Evolutionary conservation across 2,888 invertebrate genomes (phyloP).

Genomic region (Buathra laborator): DNA sequence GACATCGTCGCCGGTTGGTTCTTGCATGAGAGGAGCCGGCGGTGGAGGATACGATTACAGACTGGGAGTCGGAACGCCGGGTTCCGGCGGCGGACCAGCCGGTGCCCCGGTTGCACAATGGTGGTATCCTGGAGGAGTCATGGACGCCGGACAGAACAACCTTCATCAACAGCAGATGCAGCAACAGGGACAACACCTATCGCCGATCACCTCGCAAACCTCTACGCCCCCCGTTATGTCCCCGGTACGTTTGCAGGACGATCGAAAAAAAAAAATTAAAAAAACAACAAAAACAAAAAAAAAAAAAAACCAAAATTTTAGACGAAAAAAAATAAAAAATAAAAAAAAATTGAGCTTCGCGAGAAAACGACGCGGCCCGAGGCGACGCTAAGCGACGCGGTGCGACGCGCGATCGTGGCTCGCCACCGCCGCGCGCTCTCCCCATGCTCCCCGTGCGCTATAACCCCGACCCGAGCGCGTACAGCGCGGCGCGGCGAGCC

Average conservation of each 20-base stretch:
- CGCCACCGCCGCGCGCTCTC: conserved; percentile 41
- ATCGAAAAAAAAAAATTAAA: conserved; percentile 55
- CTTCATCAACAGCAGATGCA: conserved; percentile 87
- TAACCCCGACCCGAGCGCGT: conserved; percentile 60
- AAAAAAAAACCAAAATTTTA: conserved; percentile 26
- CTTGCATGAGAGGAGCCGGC: conserved; percentile 81
- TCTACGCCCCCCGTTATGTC: conserved; percentile 84
- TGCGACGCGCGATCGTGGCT: conserved; percentile 47
- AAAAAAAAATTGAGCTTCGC: conserved; percentile 28
- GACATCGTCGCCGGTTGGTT: conserved; percentile 88
- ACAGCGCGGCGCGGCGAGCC: conserved; percentile 64
- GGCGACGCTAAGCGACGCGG: conserved; percentile 60
- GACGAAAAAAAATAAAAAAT: conserved; percentile 26
- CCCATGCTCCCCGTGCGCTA: conserved; percentile 54
- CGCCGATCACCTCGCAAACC: conserved; percentile 83
- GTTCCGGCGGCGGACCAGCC: conserved; percentile 84
- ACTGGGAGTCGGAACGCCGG: conserved; percentile 86
- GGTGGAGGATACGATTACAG: conserved; percentile 90
- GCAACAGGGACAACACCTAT: conserved; percentile 85
- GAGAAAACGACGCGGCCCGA: conserved; percentile 45
- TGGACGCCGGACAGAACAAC: conserved; percentile 87
- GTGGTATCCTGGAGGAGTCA: conserved; percentile 91
- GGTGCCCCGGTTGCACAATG: conserved; percentile 88
- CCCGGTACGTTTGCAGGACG: conserved; percentile 81
- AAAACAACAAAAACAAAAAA: conserved; percentile 7